Evolutionary conservation across 2,888 invertebrate genomes (phyloP).

Genomic region (Tanypteryx hageni): DNA sequence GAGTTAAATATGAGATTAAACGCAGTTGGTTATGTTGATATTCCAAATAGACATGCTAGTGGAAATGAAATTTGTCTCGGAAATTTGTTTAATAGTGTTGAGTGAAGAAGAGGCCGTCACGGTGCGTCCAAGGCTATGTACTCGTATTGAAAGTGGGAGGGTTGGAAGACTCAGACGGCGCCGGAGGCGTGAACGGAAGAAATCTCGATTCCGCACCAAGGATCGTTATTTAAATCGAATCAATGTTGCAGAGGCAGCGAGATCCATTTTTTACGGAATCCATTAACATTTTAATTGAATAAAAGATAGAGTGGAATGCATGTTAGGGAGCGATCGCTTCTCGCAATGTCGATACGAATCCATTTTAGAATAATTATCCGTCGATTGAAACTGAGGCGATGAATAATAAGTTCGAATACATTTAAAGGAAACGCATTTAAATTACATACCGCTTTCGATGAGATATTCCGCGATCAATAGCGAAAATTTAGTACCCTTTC

Average conservation of each 20-base stretch:
- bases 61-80: too few species aligned
- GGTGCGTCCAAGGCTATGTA: background rate
- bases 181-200: background rate
- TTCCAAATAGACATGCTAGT: too few species aligned
- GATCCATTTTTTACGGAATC: constrained; percentile 45
- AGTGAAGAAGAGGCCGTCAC: too few species aligned
- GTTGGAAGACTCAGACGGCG: background rate
- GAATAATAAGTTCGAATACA: constrained; percentile 47
- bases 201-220: constrained; percentile 35
- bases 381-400: background rate
- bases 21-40: too few species aligned
- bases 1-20: too few species aligned
- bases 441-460: background rate
- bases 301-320: constrained; percentile 19
- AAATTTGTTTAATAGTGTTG: too few species aligned
- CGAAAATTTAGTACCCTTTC: background rate
- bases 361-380: background rate
- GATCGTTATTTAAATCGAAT: constrained; percentile 61
- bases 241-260: constrained; percentile 22
- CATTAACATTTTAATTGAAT: constrained; percentile 60
- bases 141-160: constrained; percentile 3
- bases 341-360: background rate
- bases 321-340: background rate
- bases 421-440: background rate
- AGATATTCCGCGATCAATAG: background rate